phyloP scores from a whole-genome alignment of 2,888 invertebrate species.

The Noctuana brunneofusca region DNA sequence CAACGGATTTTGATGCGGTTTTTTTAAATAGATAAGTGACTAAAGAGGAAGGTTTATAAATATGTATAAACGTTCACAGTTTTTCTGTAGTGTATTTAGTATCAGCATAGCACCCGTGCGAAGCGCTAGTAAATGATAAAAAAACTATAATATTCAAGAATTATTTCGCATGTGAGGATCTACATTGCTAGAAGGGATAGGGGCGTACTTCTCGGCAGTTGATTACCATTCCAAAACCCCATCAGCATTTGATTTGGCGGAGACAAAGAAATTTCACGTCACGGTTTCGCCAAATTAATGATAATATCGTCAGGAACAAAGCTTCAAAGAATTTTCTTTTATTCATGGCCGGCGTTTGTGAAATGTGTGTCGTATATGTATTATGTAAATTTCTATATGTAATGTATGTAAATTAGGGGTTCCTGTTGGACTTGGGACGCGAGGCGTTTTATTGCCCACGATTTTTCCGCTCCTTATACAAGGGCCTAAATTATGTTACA shows the following conservation, averaged over 20 bases:
- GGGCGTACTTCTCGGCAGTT: not conserved
- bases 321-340: constrained; percentile 45
- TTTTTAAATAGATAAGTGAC: too few relatives aligned
- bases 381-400: constrained; percentile 48
- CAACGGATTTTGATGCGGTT: too few relatives aligned
- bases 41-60: too few relatives aligned
- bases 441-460: constrained; percentile 36
- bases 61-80: too few relatives aligned
- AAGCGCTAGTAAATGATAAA: too few relatives aligned
- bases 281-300: constrained; percentile 43
- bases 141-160: too few relatives aligned
- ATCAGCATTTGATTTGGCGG: not conserved
- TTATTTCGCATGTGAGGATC: too few relatives aligned
- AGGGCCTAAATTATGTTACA: too few relatives aligned
- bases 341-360: constrained; percentile 46
- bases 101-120: too few relatives aligned
- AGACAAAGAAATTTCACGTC: constrained; percentile 18
- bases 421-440: constrained; percentile 41
- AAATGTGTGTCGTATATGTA: constrained; percentile 47
- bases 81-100: too few relatives aligned
- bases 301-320: constrained; percentile 45
- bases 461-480: constrained; percentile 5
- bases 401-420: constrained; percentile 48
- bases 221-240: not conserved
- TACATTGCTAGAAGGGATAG: too few relatives aligned